Base-by-base conservation (phyloP, 2,888 invertebrate species). In the Conchocele bisecta region DNA sequence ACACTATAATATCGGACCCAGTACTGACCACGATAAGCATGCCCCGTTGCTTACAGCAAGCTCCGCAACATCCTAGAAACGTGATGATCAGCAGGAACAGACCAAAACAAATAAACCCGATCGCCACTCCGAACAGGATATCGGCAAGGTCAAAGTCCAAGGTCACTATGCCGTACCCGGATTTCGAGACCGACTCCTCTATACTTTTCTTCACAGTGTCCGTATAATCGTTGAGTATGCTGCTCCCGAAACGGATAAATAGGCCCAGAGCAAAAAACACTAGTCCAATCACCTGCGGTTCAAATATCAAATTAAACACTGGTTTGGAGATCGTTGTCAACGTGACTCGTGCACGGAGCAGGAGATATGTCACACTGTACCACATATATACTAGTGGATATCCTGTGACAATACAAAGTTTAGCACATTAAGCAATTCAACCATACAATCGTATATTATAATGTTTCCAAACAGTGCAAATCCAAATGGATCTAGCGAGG, bases 61-160 rank as follows among this genome's bases (percentile, higher is more conserved):
- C 81, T 17, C 83, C 86, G 59, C 81, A 75, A 22, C 80, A 79
- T 4, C 86, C 86, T 3, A 83, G 44, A 2, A 83, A 44, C 9
- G 81, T 72, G 5, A 83, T 66, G 17, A 79, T 71, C 1, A 80
- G 35, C 7, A 86, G 50, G 17, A 83, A 63, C 7, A 79, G 46
- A 24, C 86, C 86, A 13, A 83, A 60, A 20, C 75, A 74, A 15
- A 86, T 82, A 7, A 86, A 72, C 1, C 72, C 80, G 1, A 82
- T 58, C 3, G 81, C 75, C 3, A 83, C 51, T 3, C 65, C 61
- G 11, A 66, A 48, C 20, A 76, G 29, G 6, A 72, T 29, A 6
- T 60, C 58, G 5, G 68, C 35, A 4, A 76, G 20, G 24, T 68
- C 58, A 41, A 76, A 72, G 17, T 56, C 29, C 2, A 77, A 41